Conservation (phyloP, 2,113 vertebrate species). For the Himantopus leucocephalus region DNA sequence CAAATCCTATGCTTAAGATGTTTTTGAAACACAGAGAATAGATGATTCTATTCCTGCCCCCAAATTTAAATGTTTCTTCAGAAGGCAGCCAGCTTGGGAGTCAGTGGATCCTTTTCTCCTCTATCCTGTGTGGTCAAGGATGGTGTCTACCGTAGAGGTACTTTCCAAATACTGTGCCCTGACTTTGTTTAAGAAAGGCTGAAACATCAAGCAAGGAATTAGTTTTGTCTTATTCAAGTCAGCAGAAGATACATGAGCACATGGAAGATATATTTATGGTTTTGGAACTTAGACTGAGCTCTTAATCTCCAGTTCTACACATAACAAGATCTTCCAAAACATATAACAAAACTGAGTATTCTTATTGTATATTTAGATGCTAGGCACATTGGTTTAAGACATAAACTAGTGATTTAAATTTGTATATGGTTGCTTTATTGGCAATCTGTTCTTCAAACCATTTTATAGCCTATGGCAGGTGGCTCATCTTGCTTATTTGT, state of each 20-base stretch:
- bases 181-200: not conserved
- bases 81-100: not conserved
- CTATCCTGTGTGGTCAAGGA: not conserved
- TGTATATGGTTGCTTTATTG: not conserved
- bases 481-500: not conserved
- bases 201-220: not conserved
- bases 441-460: not conserved
- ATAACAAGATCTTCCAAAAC: not conserved
- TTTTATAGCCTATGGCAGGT: not conserved
- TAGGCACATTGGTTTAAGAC: not conserved
- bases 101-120: not conserved
- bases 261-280: not conserved
- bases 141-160: not conserved
- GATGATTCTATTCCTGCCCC: not conserved
- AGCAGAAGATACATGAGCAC: not conserved
- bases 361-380: not conserved
- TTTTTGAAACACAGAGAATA: not conserved
- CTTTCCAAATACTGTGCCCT: not conserved
- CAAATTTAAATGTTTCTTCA: not conserved
- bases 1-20: not conserved
- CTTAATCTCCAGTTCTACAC: not conserved
- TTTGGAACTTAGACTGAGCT: not conserved
- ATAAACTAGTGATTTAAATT: not conserved
- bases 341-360: not conserved
- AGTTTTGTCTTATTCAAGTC: not conserved